Evolutionary conservation across 1,140 invertebrate genomes (phyloP).

Genomic region (Varroa destructor): DNA sequence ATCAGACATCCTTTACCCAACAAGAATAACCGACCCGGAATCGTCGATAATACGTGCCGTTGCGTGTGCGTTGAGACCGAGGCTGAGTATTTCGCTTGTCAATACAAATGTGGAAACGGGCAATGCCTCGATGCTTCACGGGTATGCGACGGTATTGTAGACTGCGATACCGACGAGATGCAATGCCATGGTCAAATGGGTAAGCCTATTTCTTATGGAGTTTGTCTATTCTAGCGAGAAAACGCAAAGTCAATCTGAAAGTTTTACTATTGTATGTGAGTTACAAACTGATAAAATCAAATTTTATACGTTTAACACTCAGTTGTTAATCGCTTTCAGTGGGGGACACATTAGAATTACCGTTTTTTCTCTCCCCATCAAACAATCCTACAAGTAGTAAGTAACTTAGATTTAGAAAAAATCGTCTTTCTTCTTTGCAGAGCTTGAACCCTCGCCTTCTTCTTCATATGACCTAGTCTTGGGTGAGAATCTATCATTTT

Average conservation of each 20-base stretch:
- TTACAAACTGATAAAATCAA: too few species aligned
- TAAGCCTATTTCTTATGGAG: neutral
- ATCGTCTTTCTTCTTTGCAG: neutral
- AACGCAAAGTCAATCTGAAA: too few species aligned
- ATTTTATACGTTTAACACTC: too few species aligned
- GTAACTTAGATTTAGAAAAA: too few species aligned
- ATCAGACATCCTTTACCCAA: too few species aligned
- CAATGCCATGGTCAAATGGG: constrained; percentile 45
- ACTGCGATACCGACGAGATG: constrained; percentile 69
- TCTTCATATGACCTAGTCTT: neutral
- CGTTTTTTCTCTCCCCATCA: too few species aligned
- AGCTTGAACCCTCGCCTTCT: neutral
- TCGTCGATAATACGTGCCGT: constrained; percentile 29
- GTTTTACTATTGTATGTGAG: too few species aligned
- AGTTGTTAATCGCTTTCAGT: too few species aligned
- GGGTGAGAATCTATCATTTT: neutral
- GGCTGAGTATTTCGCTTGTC: constrained; percentile 44
- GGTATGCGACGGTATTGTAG: constrained; percentile 67
- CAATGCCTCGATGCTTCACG: constrained; percentile 54
- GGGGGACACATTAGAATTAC: too few species aligned
- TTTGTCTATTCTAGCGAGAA: too few species aligned
- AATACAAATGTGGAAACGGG: constrained; percentile 47
- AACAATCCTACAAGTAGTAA: too few species aligned
- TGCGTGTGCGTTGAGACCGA: constrained; percentile 33
- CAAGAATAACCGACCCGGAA: neutral